These are phyloP conservation scores for Notoglanidium macrostoma DNA, from an alignment of 2,797 vertebrate species.

Conservation along the genomic window DNA sequence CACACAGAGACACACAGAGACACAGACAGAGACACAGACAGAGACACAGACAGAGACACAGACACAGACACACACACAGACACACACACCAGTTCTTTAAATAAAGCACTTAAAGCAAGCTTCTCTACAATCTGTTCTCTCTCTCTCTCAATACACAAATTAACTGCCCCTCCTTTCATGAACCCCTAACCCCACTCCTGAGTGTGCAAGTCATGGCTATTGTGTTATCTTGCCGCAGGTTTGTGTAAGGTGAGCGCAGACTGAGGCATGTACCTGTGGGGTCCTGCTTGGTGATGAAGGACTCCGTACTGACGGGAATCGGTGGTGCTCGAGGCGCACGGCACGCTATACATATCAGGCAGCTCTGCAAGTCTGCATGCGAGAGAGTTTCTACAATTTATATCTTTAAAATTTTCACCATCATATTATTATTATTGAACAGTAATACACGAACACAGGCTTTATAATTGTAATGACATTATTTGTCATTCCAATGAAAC, in stretches of 20 bases:
- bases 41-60: too few species aligned
- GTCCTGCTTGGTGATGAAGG: constrained; percentile 95
- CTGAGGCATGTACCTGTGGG: constrained; percentile 81
- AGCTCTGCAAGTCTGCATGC: constrained; percentile 41
- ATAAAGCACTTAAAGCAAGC: not conserved
- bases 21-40: too few species aligned
- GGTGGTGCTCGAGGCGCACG: constrained; percentile 7
- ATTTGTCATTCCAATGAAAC: not conserved
- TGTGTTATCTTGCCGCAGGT: not conserved
- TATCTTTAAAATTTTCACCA: not conserved
- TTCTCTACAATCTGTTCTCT: not conserved
- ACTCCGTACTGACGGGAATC: constrained; percentile 71
- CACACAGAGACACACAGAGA: too few species aligned
- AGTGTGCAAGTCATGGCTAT: not conserved
- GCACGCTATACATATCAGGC: constrained; percentile 46
- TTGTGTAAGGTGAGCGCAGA: not conserved
- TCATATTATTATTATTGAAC: not conserved
- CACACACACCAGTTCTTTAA: not conserved
- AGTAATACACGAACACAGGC: not conserved
- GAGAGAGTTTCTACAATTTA: not conserved
- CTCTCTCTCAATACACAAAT: not conserved
- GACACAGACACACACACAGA: constrained; percentile 19
- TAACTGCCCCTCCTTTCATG: not conserved
- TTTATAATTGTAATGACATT: too few species aligned
- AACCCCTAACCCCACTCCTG: not conserved